Evolutionary conservation across 2,113 vertebrate genomes (phyloP).

Genomic region (Amblyornis subalaris): DNA sequence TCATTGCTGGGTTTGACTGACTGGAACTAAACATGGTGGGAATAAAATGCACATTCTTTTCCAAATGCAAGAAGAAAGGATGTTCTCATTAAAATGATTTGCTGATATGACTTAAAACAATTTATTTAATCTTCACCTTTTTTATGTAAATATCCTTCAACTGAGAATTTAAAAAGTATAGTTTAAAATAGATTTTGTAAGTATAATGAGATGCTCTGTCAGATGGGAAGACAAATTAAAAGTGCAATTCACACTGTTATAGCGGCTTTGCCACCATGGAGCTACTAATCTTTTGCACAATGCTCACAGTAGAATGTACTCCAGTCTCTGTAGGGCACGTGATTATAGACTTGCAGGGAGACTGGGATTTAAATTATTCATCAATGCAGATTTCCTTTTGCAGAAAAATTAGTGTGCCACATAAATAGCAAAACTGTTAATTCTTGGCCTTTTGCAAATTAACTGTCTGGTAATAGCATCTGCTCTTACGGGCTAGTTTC

Average conservation of each 20-base stretch:
- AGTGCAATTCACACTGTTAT: slow-evolving; percentile 65
- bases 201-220: slow-evolving; percentile 73
- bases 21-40: slow-evolving; percentile 37
- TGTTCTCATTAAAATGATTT: slow-evolving; percentile 62
- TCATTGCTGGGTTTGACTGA: slow-evolving; percentile 12
- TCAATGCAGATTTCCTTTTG: slow-evolving; percentile 40
- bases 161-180: slow-evolving; percentile 62
- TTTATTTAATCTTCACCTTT: slow-evolving; percentile 75
- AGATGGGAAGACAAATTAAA: slow-evolving; percentile 74
- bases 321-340: slow-evolving; percentile 28
- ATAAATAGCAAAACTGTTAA: slow-evolving; percentile 46
- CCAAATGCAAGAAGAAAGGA: slow-evolving; percentile 43
- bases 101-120: slow-evolving; percentile 65
- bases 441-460: slow-evolving; percentile 57
- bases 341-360: slow-evolving; percentile 52
- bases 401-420: slow-evolving; percentile 35
- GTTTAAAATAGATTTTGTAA: slow-evolving; percentile 71
- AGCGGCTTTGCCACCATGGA: slow-evolving; percentile 29
- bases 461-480: slow-evolving; percentile 38
- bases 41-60: slow-evolving; percentile 49
- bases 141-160: slow-evolving; percentile 72
- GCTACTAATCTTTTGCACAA: slow-evolving; percentile 61
- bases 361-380: slow-evolving; percentile 66
- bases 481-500: slow-evolving; percentile 17
- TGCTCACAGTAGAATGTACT: slow-evolving; percentile 57